Conservation (phyloP, 2,113 vertebrate species). For the Sapajus apella region DNA sequence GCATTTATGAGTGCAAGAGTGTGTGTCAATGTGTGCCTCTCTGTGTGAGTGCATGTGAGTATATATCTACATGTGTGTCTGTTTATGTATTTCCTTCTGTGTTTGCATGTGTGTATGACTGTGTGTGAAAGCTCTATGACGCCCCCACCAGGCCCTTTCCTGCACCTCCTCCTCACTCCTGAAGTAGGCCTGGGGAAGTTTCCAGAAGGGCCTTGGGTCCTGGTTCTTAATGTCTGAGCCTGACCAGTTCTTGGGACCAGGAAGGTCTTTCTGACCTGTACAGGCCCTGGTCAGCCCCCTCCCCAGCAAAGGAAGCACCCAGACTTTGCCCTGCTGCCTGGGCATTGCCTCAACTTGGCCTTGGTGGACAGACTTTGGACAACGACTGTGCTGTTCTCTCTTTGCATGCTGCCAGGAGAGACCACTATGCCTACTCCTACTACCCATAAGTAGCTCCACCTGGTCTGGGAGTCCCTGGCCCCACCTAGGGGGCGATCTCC, state of each 20-base stretch:
- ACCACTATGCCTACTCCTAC: slow-evolving; percentile 96
- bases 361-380: background rate
- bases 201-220: background rate
- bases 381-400: slow-evolving; percentile 77
- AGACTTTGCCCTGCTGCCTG: background rate
- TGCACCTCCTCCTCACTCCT: background rate
- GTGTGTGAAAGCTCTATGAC: background rate
- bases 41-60: background rate
- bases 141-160: background rate
- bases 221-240: background rate
- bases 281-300: background rate
- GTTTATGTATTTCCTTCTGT: background rate
- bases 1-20: background rate
- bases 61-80: background rate
- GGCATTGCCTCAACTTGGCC: background rate
- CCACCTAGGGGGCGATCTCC: too few relatives aligned
- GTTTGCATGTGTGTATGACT: background rate
- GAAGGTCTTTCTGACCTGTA: background rate
- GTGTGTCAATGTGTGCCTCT: background rate
- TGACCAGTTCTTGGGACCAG: background rate
- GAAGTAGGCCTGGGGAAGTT: background rate
- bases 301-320: too few relatives aligned
- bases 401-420: slow-evolving; percentile 91
- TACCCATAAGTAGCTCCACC: slow-evolving; percentile 90
- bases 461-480: too few relatives aligned